Conservation (phyloP, 2,797 vertebrate genomes). For the Sebastes aleutianus region DNA sequence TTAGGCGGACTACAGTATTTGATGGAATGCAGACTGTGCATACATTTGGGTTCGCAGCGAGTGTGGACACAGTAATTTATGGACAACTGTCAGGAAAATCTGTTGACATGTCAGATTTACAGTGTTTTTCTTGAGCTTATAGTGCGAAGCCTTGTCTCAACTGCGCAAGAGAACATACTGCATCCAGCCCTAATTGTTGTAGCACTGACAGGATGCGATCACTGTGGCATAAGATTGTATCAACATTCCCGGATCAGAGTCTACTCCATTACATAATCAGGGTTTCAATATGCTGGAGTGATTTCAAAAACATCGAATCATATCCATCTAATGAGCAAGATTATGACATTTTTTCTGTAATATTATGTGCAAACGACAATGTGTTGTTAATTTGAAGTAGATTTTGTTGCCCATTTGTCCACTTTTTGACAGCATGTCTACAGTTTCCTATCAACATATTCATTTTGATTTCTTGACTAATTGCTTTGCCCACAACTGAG, state of each 20-base stretch:
- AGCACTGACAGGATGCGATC: constrained; percentile 13
- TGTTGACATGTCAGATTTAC: constrained; percentile 58
- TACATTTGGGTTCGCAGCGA: not conserved
- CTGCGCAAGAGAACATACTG: constrained; percentile 53
- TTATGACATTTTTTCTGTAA: not conserved
- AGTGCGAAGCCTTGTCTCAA: constrained; percentile 52
- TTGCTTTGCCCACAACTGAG: not conserved
- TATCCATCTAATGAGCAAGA: not conserved
- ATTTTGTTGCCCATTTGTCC: not conserved
- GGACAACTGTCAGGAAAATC: constrained; percentile 45
- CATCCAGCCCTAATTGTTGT: constrained; percentile 38
- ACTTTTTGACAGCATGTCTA: not conserved
- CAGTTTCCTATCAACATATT: not conserved
- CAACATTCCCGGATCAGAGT: constrained; percentile 10
- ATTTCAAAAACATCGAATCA: constrained; percentile 4
- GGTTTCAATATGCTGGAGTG: constrained; percentile 7
- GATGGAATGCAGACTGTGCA: constrained; percentile 47
- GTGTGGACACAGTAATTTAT: constrained; percentile 40
- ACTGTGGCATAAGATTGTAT: constrained; percentile 8
- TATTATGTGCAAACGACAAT: not conserved
- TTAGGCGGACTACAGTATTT: constrained; percentile 30
- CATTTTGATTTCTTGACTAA: not conserved
- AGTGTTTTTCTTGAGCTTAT: constrained; percentile 56
- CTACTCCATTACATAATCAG: constrained; percentile 41
- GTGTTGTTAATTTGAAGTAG: not conserved